Conservation (phyloP, 1,140 invertebrate species). For the Capitella teleta region DNA sequence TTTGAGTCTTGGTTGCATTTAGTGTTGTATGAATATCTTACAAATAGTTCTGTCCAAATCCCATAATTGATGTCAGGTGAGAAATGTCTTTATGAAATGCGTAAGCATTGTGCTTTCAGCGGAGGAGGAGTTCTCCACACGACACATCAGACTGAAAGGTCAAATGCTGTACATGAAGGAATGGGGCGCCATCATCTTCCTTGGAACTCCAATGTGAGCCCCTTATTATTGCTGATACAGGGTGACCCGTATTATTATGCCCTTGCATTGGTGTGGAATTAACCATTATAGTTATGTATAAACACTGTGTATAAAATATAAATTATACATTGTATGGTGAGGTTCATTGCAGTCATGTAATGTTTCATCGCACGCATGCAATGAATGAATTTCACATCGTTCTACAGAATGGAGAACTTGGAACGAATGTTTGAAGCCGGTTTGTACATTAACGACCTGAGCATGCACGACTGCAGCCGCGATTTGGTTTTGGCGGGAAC, state of each 20-base stretch:
- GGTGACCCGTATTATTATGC: not conserved
- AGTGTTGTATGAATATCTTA: no score
- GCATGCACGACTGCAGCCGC: slow-evolving; percentile 95
- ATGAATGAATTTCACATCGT: no score
- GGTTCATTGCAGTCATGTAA: not conserved
- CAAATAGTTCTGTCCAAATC: no score
- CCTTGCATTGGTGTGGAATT: not conserved
- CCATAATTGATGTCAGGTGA: no score
- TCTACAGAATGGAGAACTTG: slow-evolving; percentile 74
- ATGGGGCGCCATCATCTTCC: slow-evolving; percentile 92
- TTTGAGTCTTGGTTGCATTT: no score
- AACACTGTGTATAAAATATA: not conserved
- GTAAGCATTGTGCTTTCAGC: slow-evolving; percentile 50
- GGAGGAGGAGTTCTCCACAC: slow-evolving; percentile 4
- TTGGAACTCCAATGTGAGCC: slow-evolving; percentile 76
- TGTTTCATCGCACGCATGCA: no score
- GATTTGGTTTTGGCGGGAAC: slow-evolving; percentile 93
- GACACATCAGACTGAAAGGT: slow-evolving; percentile 49
- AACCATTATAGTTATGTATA: not conserved
- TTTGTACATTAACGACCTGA: slow-evolving; percentile 91
- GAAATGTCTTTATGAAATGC: no score
- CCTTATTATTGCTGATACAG: not conserved
- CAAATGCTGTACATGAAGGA: slow-evolving; percentile 98
- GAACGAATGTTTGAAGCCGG: slow-evolving; percentile 77
- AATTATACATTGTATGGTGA: not conserved